phyloP scores from a whole-genome alignment of 1,140 invertebrate species.

The Schlechtendalia chinensis region DNA sequence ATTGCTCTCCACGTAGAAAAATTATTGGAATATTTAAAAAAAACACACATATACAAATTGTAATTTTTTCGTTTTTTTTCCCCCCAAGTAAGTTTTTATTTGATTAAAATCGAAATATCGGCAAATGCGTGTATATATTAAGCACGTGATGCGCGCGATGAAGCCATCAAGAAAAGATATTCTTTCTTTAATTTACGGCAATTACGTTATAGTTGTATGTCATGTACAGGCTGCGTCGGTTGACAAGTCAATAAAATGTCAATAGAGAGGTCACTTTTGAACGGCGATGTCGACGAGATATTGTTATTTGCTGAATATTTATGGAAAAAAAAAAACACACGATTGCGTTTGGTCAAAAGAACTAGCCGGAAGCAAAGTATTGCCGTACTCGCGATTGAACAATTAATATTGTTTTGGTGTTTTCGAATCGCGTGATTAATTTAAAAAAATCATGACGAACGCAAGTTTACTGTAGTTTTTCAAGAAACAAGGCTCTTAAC shows the following conservation, averaged over 20 bases:
- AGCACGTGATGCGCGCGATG: no score
- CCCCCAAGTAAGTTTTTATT: no score
- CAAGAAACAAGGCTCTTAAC: not conserved
- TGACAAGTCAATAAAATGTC: conserved; percentile 5
- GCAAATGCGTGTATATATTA: no score
- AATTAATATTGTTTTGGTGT: not conserved
- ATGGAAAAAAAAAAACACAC: not conserved
- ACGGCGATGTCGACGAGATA: not conserved
- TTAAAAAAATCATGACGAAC: not conserved
- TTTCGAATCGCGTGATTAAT: conserved; percentile 22
- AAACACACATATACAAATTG: no score
- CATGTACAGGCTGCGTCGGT: not conserved
- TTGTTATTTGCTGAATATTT: not conserved
- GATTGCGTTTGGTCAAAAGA: not conserved
- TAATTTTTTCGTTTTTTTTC: no score
- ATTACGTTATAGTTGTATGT: not conserved
- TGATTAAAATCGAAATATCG: no score
- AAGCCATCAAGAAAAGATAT: no score
- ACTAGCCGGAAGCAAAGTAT: not conserved
- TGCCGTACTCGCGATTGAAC: not conserved
- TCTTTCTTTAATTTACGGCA: conserved; percentile 7
- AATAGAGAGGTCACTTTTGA: conserved; percentile 10
- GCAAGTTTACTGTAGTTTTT: not conserved
- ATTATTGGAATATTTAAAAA: no score
- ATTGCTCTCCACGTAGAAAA: no score